phyloP scores from a whole-genome alignment of 1,140 invertebrate species.

The Psix sp. region DNA sequence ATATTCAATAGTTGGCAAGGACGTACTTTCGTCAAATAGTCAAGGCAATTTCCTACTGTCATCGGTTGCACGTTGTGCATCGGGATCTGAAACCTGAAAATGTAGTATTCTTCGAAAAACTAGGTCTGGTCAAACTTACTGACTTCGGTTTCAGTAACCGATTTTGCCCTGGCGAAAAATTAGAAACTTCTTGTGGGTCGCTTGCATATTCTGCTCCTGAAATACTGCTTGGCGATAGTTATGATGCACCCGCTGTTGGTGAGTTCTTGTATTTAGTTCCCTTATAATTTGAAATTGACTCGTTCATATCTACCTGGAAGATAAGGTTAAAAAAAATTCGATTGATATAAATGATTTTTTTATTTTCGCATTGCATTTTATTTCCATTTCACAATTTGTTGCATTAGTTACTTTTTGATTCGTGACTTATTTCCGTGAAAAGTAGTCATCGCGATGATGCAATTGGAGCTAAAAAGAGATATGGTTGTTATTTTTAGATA shows the following conservation, averaged over 20 bases:
- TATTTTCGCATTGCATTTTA: constrained; percentile 4
- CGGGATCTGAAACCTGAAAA: constrained; percentile 99
- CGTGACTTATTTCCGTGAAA: constrained; percentile 20
- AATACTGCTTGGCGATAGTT: constrained; percentile 96
- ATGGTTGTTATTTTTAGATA: constrained; percentile 32
- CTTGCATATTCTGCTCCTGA: constrained; percentile 99
- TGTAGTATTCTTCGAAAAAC: constrained; percentile 98
- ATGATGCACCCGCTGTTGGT: constrained; percentile 95
- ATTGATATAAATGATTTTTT: too few species aligned
- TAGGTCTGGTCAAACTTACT: constrained; percentile 98
- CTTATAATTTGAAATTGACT: too few species aligned
- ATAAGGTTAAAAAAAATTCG: too few species aligned
- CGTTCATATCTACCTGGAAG: too few species aligned
- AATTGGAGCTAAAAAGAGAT: constrained; percentile 23
- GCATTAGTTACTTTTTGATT: constrained; percentile 12
- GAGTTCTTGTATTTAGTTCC: constrained; percentile 64
- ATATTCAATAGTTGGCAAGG: constrained; percentile 83
- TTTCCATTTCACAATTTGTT: constrained; percentile 10
- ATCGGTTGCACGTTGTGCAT: constrained; percentile 94
- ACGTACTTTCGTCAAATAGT: constrained; percentile 98
- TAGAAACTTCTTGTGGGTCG: constrained; percentile 99
- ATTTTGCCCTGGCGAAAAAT: constrained; percentile 97
- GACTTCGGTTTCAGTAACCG: constrained; percentile 99
- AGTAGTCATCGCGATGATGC: constrained; percentile 20
- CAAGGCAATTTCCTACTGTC: constrained; percentile 98